Base-by-base conservation (phyloP, 53 echinoderm and acorn worm genomes). In the Patiria pectinifera region DNA sequence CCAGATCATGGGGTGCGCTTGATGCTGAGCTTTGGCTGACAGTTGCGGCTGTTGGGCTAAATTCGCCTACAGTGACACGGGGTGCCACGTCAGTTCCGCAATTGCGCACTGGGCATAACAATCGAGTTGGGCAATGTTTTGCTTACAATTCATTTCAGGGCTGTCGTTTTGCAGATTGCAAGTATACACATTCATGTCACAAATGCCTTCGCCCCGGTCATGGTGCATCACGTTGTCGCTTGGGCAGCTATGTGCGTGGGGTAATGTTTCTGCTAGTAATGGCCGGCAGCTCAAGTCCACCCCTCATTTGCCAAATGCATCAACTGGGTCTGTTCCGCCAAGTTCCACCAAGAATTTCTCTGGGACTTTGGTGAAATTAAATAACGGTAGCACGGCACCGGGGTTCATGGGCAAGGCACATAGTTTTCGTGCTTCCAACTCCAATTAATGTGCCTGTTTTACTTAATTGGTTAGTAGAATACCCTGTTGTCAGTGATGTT, bases 11-110 rank as follows among this genome's bases (percentile, higher is more conserved):
- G 43, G 76, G 25, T 24, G 79, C 47, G 21, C 43, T 78, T 12
- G 79, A 78, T 78, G 2, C 16, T 12, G 79, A 78, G 79, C 46
- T 78, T 12, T 78, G 79, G 79, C 79, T 78, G 7, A 78, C 79
- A 2, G 79, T 78, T 2, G 79, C 79, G 4, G 46, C 79, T 4
- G 45, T 45, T 2, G 46, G 46, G 1, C 14, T 47, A 5, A 78
- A 11, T 78, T 14, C 46, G 22, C 79, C 46, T 4, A 6, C 24
- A 22, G 5, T 10, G 4, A 3, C 22, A 24, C 15, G 9, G 19
- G 4, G 74, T 74, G 74, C 4, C 74, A n/a, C 13, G 10, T 2
- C 22, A n/a, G 24, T 21, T 4, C 5, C 24, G 19, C 74, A 74
- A 74, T 66, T 66, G 13, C 66, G 66, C 66, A 18, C 15, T 3